Conservation (phyloP, 2,797 vertebrate species). For the Manis crassicaudata region DNA sequence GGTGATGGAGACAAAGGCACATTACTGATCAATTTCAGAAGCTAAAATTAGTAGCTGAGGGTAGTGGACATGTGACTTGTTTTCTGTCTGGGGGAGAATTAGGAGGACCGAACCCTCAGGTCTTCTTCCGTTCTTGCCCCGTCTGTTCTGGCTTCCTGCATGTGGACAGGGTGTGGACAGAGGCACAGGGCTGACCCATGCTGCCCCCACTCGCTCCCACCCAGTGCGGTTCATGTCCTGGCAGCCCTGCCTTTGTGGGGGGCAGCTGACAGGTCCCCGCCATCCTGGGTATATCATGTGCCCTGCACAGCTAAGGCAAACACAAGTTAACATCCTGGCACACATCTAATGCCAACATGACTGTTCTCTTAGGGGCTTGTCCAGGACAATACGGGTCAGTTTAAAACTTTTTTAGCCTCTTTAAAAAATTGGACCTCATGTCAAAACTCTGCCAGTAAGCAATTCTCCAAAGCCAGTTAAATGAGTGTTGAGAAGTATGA, state of each 20-base stretch:
- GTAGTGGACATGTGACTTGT: neutral
- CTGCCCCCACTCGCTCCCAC: neutral
- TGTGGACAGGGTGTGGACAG: neutral
- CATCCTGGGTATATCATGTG: neutral
- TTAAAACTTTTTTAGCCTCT: neutral
- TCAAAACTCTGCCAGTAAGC: neutral
- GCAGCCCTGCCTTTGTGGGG: neutral
- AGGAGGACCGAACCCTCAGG: neutral
- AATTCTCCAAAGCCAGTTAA: neutral
- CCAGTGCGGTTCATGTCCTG: no score
- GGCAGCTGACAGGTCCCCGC: neutral
- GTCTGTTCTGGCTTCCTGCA: neutral
- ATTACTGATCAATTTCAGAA: neutral
- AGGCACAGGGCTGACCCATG: neutral
- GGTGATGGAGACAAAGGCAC: neutral
- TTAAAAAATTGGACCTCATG: neutral
- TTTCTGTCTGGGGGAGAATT: neutral
- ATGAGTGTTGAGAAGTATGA: neutral
- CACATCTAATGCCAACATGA: neutral
- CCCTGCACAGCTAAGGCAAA: neutral
- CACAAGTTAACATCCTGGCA: neutral
- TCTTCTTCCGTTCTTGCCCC: neutral
- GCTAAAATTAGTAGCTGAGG: neutral
- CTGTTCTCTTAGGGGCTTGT: neutral
- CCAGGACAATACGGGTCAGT: neutral